Base-by-base conservation (phyloP, 2,113 vertebrate genomes). In the Clarias gariepinus region DNA sequence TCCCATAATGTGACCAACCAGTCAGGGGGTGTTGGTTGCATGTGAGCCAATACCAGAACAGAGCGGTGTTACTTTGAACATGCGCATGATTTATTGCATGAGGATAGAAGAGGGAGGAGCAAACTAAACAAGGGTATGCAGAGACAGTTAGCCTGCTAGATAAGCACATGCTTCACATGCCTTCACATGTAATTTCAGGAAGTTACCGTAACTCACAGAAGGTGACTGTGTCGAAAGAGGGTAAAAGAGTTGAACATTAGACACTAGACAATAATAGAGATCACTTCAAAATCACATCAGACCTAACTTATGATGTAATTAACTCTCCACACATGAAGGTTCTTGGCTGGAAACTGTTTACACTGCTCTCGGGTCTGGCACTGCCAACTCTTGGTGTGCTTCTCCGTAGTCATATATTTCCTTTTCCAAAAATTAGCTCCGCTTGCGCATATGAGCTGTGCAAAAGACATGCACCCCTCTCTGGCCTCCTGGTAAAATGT, bases 1-100 rank as follows among this genome's bases (percentile, higher is more conserved):
- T 82, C 73, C 58, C 82, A 68, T 33, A 86, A 87, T 11, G 80
- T 86, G 52, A 82, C 87, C 87, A 88, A 88, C 66, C 87, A 87
- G 64, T 64, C 57, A 66, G 80, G 81, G 83, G 88, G 86, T 61
- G 86, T 89, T 82, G 80, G 36, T 83, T 61, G n/a, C 47, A 55
- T 15, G 19, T 61, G 9, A 87, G 76, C 87, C 89, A 88, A 87
- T 91, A 55, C 78, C 64, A 86, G 47, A 82, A n/a, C 76, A 77
- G 66, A 52, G 15, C n/a, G 9, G 18, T 1, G 15, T 41, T 33
- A 15, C 19, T 86, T 66, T 84, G 57, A 88, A 73, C 57, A 47
- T 25, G 7, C 36, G 68, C 57, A 18, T 47, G 79, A 79, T 82
- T 86, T 81, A 86, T 47, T 61, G 52, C 57, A 33, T 53, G 41